A percentile compares a stretch with the other conserved stretches of the same genome.
phyloP scores from a whole-genome alignment of 2,797 vertebrate species.

The Otolemur crassicaudatus region DNA sequence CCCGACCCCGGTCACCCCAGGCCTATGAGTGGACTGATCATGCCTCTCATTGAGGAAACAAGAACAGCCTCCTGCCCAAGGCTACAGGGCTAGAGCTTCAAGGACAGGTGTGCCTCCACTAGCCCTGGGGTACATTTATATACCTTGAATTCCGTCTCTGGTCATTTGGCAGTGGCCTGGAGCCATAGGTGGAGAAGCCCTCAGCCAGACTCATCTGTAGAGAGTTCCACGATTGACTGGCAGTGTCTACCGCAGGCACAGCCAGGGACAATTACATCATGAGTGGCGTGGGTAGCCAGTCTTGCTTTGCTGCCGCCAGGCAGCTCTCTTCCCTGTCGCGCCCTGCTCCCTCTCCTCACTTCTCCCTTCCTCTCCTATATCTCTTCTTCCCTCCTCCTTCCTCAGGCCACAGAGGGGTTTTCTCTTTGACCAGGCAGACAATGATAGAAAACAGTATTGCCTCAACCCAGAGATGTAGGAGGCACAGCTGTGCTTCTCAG shows the following conservation, averaged over 20 bases:
- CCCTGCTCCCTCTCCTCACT: neutral
- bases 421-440: neutral
- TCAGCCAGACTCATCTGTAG: neutral
- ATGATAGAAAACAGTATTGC: neutral
- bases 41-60: neutral
- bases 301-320: neutral
- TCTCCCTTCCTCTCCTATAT: accelerated
- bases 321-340: no score
- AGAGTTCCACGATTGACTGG: neutral
- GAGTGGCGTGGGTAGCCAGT: neutral
- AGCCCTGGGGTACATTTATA: neutral
- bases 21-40: neutral
- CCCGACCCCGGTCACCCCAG: accelerated
- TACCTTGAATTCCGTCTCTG: neutral
- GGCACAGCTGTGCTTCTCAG: neutral
- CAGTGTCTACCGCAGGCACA: neutral
- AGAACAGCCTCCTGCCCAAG: no score
- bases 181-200: neutral
- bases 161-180: neutral
- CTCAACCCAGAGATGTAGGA: neutral
- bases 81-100: neutral
- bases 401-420: neutral
- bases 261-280: accelerated
- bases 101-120: neutral
- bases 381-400: neutral